phyloP scores from a whole-genome alignment of 2,888 invertebrate genomes.

The Nomada fucata region DNA sequence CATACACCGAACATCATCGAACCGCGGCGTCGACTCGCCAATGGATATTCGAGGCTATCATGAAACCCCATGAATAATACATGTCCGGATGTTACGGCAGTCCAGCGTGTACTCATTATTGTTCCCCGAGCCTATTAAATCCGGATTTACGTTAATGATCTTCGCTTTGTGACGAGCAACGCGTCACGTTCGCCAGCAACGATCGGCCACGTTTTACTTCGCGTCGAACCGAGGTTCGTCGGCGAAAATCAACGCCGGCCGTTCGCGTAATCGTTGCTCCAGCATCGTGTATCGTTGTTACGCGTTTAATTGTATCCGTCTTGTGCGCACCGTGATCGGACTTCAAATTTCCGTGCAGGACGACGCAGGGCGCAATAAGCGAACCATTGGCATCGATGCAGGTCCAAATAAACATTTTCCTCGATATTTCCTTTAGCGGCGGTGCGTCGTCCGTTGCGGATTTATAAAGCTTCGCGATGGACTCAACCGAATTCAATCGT shows the following conservation, averaged over 20 bases:
- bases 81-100: conserved; percentile 27
- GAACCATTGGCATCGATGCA: not conserved
- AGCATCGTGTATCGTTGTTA: conserved; percentile 20
- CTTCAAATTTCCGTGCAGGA: not conserved
- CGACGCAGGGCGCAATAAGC: no score
- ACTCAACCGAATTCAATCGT: no score
- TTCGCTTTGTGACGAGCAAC: conserved; percentile 44
- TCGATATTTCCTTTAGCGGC: no score
- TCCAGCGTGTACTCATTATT: conserved; percentile 56
- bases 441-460: no score
- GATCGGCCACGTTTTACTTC: conserved; percentile 41
- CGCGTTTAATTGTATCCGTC: conserved; percentile 40
- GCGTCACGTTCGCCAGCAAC: conserved; percentile 42
- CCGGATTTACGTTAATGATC: conserved; percentile 60
- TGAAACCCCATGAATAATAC: conserved; percentile 52
- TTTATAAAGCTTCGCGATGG: no score
- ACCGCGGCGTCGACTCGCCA: conserved; percentile 26
- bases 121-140: conserved; percentile 63
- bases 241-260: conserved; percentile 32
- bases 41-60: conserved; percentile 35
- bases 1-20: not conserved
- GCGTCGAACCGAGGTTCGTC: conserved; percentile 28
- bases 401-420: no score
- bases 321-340: not conserved
- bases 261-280: conserved; percentile 26